Base-by-base conservation (phyloP, 2,113 vertebrate species). In the Mastomys coucha region DNA sequence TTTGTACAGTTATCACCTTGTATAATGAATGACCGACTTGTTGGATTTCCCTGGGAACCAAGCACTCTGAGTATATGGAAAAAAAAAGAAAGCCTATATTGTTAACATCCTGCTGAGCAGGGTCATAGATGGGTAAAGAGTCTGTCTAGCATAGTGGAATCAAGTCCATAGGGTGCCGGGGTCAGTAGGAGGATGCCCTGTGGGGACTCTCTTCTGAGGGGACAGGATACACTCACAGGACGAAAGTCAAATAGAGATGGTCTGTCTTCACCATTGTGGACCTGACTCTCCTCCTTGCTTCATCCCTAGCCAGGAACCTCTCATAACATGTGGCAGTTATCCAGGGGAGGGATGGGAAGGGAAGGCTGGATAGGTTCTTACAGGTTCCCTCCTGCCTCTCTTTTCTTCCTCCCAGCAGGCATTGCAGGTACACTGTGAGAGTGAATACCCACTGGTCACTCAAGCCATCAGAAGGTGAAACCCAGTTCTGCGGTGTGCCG, bases 401-500 rank as follows among this genome's bases (percentile, higher is more conserved):
- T 42, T 94, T 36, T 16, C 8, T 36, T 11, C 31, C 24, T 76
- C 22, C 24, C 67, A 49, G 58, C 39, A 31, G 33, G 45, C 12
- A 9, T 20, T 1, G 24, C 14, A 69, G n/a, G 39, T 14, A 11
- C n/a, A 80, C 28, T 75, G 4, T 7, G 36, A 45, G 45, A 88
- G 56, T 13, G 24, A 88, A 39, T 5, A 53, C 10, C 12, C 65
- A 9, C 19, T 39, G n/a, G 39, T 28, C 26, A 45, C 36, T 60
- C n/a, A 77, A 63, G 31, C 39, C 31, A 13, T 76, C 36, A 0
- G 28, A 33, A 63, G 17, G 2, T 5, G 6, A 58, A 51, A 28
- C 42, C 24, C 36, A 11, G 1, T 19, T 26, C 39, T 31, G 14
- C 3, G 11, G 10, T 17, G 13, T 22, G 17, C n/a, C 19, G 0